Conservation (phyloP, 2,888 invertebrate genomes). For the Caenorhabditis becei region DNA sequence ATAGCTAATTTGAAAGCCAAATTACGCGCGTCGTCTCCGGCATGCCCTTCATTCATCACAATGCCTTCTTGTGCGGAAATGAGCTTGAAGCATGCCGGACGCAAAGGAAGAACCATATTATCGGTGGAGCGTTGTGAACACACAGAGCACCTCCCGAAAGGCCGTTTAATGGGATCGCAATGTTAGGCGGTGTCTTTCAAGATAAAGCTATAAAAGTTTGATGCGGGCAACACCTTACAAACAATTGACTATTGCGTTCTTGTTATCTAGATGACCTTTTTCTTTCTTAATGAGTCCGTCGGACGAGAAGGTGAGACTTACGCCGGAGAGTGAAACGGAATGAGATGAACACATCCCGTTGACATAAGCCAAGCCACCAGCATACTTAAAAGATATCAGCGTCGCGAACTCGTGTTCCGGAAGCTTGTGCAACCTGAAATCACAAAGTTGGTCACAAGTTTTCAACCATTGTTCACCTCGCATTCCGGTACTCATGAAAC, state of each 20-base stretch:
- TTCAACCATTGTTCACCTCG: slow-evolving; percentile 49
- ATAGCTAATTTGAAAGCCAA: slow-evolving; percentile 62
- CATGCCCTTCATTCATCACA: slow-evolving; percentile 51
- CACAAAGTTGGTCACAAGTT: background rate
- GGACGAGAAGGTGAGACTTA: no score
- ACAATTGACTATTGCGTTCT: slow-evolving; percentile 18
- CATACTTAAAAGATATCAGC: slow-evolving; percentile 77
- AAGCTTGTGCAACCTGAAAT: slow-evolving; percentile 67
- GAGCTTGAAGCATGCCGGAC: slow-evolving; percentile 18
- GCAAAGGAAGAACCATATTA: slow-evolving; percentile 49
- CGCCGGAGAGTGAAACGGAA: slow-evolving; percentile 75
- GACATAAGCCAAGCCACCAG: slow-evolving; percentile 80
- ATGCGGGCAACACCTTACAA: slow-evolving; percentile 11
- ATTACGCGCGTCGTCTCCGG: slow-evolving; percentile 46
- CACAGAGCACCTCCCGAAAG: slow-evolving; percentile 5
- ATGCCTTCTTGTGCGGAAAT: slow-evolving; percentile 34
- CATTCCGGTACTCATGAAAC: slow-evolving; percentile 76
- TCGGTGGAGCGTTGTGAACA: slow-evolving; percentile 26
- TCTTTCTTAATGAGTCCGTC: slow-evolving; percentile 19
- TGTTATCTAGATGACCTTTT: slow-evolving; percentile 40
- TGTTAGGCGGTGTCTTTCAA: slow-evolving; percentile 12
- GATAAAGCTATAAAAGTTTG: slow-evolving; percentile 7
- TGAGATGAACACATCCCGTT: slow-evolving; percentile 77
- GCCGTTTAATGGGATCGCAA: slow-evolving; percentile 13
- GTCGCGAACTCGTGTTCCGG: slow-evolving; percentile 79